Conservation (phyloP, 2,797 vertebrate genomes). For the Spondyliosoma cantharus region DNA sequence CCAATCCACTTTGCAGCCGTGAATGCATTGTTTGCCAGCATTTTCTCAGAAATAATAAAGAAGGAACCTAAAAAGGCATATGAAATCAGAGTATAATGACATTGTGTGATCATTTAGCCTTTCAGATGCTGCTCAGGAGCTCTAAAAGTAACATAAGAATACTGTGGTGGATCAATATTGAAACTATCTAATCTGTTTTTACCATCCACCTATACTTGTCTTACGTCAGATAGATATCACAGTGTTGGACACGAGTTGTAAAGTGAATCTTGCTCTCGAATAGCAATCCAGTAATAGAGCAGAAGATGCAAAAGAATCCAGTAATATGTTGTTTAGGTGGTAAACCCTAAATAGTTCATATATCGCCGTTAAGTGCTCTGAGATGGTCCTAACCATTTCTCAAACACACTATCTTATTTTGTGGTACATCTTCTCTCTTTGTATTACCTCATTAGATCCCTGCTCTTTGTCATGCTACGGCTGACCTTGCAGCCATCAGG, state of each 20-base stretch:
- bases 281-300: slow-evolving; percentile 69
- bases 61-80: slow-evolving; percentile 62
- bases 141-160: slow-evolving; percentile 86
- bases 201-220: slow-evolving; percentile 80
- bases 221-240: slow-evolving; percentile 82
- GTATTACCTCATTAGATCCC: slow-evolving; percentile 49
- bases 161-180: slow-evolving; percentile 87
- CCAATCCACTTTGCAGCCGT: slow-evolving; percentile 41
- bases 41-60: slow-evolving; percentile 72
- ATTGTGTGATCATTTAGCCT: slow-evolving; percentile 75
- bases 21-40: slow-evolving; percentile 56
- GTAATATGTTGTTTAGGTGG: slow-evolving; percentile 82
- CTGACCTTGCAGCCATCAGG: slow-evolving; percentile 49
- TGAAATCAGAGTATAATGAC: slow-evolving; percentile 79
- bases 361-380: slow-evolving; percentile 83
- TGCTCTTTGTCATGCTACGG: slow-evolving; percentile 38
- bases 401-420: slow-evolving; percentile 54
- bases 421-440: slow-evolving; percentile 53
- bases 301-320: slow-evolving; percentile 76
- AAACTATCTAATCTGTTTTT: slow-evolving; percentile 84
- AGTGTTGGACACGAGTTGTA: slow-evolving; percentile 69
- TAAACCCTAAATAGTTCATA: slow-evolving; percentile 81
- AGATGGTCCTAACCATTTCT: slow-evolving; percentile 71
- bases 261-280: slow-evolving; percentile 72
- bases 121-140: slow-evolving; percentile 67